Percentiles rank a stretch among this genome's conserved stretches.
Conservation (phyloP, 1,140 invertebrate genomes). For the Zaprionus africanus region DNA sequence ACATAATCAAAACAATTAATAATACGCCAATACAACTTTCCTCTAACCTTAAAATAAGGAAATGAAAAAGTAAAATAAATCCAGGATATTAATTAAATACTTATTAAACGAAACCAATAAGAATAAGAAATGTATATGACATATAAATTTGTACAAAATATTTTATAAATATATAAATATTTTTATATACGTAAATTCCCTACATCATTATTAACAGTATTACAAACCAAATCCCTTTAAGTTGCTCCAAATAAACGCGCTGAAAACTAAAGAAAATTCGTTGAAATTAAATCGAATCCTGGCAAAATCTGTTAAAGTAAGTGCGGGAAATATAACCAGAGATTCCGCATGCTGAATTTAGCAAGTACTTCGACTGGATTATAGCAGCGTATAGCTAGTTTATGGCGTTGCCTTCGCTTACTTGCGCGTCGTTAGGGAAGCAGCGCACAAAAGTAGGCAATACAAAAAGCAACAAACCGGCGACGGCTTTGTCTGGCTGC, state of each 20-base stretch:
- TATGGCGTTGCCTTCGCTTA: conserved; percentile 5
- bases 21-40: not conserved
- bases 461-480: conserved; percentile 47
- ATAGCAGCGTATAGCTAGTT: conserved; percentile 10
- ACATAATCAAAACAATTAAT: not conserved
- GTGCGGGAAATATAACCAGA: conserved; percentile 11
- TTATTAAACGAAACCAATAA: too few species aligned
- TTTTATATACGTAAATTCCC: too few species aligned
- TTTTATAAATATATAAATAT: too few species aligned
- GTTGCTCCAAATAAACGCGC: not conserved
- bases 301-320: conserved; percentile 11
- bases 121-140: too few species aligned
- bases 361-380: conserved; percentile 9
- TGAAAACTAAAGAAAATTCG: not conserved
- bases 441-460: conserved; percentile 71
- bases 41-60: too few species aligned
- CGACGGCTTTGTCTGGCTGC: not conserved
- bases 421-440: conserved; percentile 21
- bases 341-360: not conserved
- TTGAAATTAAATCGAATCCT: not conserved
- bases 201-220: too few species aligned
- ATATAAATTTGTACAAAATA: too few species aligned
- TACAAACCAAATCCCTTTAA: not conserved
- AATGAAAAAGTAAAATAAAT: too few species aligned
- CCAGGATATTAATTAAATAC: too few species aligned